These are phyloP conservation scores for Xiphophorus birchmanni DNA, from an alignment of 2,797 vertebrate species.

Conservation along the genomic window DNA sequence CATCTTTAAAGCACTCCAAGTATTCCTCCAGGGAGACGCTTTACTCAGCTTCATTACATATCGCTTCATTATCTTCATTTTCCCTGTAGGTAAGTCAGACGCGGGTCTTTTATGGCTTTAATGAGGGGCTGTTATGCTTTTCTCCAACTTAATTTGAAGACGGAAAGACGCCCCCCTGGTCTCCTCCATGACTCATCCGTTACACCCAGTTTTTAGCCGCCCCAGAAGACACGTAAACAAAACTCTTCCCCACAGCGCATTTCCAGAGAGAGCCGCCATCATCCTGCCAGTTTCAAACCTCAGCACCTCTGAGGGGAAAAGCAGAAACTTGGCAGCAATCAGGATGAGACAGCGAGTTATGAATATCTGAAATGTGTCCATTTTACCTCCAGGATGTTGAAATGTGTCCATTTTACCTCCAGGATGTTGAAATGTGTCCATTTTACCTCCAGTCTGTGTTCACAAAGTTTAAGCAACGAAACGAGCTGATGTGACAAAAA, in stretches of 20 bases:
- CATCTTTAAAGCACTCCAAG: constrained; percentile 2
- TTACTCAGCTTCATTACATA: constrained; percentile 12
- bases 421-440: neutral
- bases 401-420: constrained; percentile 19
- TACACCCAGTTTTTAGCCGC: constrained; percentile 49
- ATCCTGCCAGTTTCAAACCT: constrained; percentile 30
- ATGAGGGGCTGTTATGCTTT: constrained; percentile 9
- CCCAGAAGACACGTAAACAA: constrained; percentile 62
- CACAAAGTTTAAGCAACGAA: constrained; percentile 21
- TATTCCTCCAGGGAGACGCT: constrained; percentile 11
- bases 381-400: constrained; percentile 36
- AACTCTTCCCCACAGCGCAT: constrained; percentile 28
- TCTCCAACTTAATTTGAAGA: constrained; percentile 27
- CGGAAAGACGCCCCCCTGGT: constrained; percentile 16
- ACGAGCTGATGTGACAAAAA: neutral
- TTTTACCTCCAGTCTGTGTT: constrained; percentile 26
- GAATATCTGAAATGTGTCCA: constrained; percentile 24
- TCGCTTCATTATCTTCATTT: constrained; percentile 22
- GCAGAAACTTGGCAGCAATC: constrained; percentile 1
- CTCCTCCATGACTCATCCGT: constrained; percentile 55
- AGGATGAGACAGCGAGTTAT: constrained; percentile 5
- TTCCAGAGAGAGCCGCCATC: constrained; percentile 51
- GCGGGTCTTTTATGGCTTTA: constrained; percentile 4
- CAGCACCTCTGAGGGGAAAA: constrained; percentile 26
- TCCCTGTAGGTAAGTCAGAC: constrained; percentile 7